These are phyloP conservation scores for Gallirallus australis DNA, from an alignment of 2,797 vertebrate genomes.

Conservation along the genomic window DNA sequence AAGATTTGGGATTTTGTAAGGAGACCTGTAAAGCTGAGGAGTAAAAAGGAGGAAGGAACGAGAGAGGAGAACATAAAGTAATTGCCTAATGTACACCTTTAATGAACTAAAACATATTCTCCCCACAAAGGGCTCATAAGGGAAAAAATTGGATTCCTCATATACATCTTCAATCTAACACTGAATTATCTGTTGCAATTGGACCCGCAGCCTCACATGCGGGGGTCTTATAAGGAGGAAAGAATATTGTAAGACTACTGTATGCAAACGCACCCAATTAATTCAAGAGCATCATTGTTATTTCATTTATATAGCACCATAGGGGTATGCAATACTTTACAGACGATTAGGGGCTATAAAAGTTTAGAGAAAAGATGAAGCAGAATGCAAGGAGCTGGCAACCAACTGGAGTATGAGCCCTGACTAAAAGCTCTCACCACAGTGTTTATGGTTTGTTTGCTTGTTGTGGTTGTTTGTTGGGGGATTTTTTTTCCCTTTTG, in stretches of 20 bases:
- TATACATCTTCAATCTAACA: background rate
- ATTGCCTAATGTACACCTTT: conserved; percentile 58
- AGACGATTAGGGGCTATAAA: conserved; percentile 67
- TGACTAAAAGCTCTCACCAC: conserved; percentile 36
- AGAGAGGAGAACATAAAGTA: conserved; percentile 2
- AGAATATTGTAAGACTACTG: conserved; percentile 11
- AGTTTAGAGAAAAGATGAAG: conserved; percentile 64
- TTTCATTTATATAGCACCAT: conserved; percentile 62
- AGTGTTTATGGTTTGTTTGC: conserved; percentile 43
- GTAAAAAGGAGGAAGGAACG: conserved; percentile 16
- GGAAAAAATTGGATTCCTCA: conserved; percentile 39
- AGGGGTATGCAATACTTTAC: conserved; percentile 51
- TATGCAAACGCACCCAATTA: conserved; percentile 63
- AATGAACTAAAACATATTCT: conserved; percentile 69
- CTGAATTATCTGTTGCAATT: conserved; percentile 48
- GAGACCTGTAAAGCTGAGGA: conserved; percentile 21
- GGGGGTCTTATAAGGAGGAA: conserved; percentile 29
- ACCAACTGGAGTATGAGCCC: background rate
- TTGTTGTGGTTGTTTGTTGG: background rate
- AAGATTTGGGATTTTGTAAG: background rate
- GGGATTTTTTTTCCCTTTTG: background rate
- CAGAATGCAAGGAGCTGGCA: conserved; percentile 42
- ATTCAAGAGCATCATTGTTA: conserved; percentile 61
- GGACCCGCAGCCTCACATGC: conserved; percentile 26
- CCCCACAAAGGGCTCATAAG: conserved; percentile 47